Conservation (phyloP, 1,140 invertebrate genomes). For the Drosophila nigromelanica region DNA sequence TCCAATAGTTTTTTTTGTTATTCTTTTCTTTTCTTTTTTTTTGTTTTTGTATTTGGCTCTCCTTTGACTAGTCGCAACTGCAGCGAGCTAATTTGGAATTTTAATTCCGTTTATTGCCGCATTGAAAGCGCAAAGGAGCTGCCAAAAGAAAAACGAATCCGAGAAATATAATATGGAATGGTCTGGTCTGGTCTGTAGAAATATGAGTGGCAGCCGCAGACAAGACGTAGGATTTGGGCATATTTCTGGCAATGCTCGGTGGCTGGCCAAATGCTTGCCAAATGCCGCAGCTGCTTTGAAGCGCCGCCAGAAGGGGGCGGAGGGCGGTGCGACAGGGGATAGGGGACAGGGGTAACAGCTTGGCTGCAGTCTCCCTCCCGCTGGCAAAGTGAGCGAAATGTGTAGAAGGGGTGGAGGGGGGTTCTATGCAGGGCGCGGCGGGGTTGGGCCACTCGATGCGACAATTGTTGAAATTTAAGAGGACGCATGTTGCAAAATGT, state of each 20-base stretch:
- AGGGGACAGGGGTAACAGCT: not conserved
- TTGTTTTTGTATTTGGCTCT: constrained; percentile 17
- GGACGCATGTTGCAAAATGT: constrained; percentile 74
- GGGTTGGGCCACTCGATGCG: constrained; percentile 34
- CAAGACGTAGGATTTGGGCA: constrained; percentile 41
- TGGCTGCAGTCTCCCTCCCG: constrained; percentile 17
- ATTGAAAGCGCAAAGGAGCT: constrained; percentile 56
- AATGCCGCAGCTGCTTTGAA: constrained; percentile 65
- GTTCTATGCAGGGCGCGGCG: not conserved
- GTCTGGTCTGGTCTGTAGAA: constrained; percentile 12
- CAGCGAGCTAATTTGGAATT: constrained; percentile 73
- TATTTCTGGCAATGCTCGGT: constrained; percentile 35
- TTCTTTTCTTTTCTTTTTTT: no score
- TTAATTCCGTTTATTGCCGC: constrained; percentile 78
- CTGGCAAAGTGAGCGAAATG: not conserved
- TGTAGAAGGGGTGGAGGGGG: not conserved
- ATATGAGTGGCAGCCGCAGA: constrained; percentile 55
- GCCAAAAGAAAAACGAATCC: constrained; percentile 45
- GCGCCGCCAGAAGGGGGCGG: constrained; percentile 26
- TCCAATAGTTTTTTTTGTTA: not conserved
- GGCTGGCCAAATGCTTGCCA: constrained; percentile 42
- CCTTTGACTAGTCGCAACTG: constrained; percentile 46
- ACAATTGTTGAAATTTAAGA: constrained; percentile 74
- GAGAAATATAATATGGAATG: constrained; percentile 18
- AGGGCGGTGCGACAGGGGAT: no score